Evolutionary conservation across 2,797 vertebrate genomes (phyloP).

Genomic region (Psittacula derbiana): DNA sequence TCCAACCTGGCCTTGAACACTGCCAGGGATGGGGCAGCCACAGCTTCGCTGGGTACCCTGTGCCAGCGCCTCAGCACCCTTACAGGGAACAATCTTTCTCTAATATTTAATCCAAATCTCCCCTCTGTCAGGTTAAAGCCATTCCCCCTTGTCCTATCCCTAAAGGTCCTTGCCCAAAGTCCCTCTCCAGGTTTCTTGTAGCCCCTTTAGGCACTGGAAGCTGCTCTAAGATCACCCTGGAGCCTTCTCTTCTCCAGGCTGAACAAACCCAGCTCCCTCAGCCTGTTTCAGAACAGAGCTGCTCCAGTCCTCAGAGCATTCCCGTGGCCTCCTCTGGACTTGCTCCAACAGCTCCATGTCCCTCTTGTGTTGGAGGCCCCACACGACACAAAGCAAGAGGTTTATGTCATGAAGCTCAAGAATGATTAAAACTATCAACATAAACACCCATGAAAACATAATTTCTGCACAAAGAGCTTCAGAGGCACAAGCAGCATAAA

Average conservation of each 20-base stretch:
- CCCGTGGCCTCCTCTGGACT: neutral
- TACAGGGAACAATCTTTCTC: neutral
- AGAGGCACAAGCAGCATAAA: neutral
- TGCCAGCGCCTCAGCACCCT: neutral
- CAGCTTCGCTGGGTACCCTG: no score
- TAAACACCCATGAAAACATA: fast-evolving
- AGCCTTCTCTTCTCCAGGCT: neutral
- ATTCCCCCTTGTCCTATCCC: neutral
- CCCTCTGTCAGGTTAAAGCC: neutral
- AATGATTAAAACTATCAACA: neutral
- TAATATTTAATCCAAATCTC: neutral
- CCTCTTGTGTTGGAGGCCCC: neutral
- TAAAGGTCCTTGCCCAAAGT: neutral
- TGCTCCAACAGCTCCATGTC: neutral
- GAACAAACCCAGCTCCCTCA: neutral
- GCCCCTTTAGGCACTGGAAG: neutral
- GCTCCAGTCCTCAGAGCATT: neutral
- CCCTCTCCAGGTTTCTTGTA: neutral
- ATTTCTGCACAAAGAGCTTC: neutral
- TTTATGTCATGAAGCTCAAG: neutral
- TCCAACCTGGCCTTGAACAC: neutral
- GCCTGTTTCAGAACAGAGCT: neutral
- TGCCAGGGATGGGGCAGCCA: neutral
- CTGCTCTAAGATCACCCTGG: neutral
- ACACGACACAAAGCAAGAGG: neutral